Conservation (phyloP, 2,113 vertebrate species). For the Myrmophylax atrothorax region DNA sequence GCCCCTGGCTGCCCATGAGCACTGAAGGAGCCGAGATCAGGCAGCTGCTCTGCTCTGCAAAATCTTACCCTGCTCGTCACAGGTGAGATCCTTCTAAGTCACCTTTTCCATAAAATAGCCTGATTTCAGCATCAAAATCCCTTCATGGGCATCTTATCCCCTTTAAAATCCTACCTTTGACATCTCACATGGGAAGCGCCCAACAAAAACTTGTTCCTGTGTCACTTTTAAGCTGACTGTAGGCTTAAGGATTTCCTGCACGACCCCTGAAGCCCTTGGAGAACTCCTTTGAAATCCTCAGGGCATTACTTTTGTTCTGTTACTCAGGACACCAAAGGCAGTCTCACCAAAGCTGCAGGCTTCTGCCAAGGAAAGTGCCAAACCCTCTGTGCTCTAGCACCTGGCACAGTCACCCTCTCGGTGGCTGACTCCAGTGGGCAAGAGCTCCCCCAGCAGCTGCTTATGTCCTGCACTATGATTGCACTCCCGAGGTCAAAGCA, state of each 20-base stretch:
- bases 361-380: neutral
- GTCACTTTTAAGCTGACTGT: fast-evolving
- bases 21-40: neutral
- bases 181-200: neutral
- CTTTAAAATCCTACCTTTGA: neutral
- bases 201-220: neutral
- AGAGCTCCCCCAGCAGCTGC: neutral
- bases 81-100: neutral
- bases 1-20: fast-evolving
- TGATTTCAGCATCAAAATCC: neutral
- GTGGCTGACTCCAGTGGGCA: neutral
- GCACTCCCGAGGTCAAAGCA: neutral
- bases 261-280: neutral
- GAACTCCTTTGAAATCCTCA: neutral
- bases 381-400: fast-evolving
- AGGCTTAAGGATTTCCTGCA: neutral
- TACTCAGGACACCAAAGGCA: neutral
- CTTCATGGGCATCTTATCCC: neutral
- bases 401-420: neutral
- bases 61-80: neutral
- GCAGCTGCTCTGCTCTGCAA: neutral
- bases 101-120: neutral
- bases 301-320: neutral
- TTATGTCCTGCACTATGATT: fast-evolving
- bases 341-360: neutral